A percentile compares a stretch with the other conserved stretches of the same genome.
phyloP scores from a whole-genome alignment of 1,140 invertebrate species.

The Apis laboriosa region DNA sequence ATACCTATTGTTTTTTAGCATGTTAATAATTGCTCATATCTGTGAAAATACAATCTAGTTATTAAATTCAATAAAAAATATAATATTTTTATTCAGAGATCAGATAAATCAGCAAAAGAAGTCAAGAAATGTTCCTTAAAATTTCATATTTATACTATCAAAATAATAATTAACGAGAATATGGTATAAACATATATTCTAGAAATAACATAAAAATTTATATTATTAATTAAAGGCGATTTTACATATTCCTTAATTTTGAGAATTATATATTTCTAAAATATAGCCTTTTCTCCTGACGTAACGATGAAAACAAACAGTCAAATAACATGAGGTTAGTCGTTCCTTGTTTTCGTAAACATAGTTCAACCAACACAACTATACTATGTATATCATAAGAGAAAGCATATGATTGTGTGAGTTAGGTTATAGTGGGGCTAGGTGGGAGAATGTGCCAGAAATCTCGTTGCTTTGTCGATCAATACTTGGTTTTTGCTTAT shows the following conservation, averaged over 20 bases:
- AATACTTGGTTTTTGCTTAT: constrained; percentile 65
- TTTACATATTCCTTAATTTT: not conserved
- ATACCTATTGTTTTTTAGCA: not conserved
- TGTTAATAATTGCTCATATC: not conserved
- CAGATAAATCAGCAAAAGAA: not conserved
- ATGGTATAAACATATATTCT: not conserved
- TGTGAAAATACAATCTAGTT: not conserved
- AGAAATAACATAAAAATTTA: not conserved
- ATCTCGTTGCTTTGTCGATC: constrained; percentile 68
- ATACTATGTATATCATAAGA: not conserved
- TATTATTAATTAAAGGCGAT: not conserved
- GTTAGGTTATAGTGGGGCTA: constrained; percentile 66
- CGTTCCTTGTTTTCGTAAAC: constrained; percentile 18
- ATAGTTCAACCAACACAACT: not conserved
- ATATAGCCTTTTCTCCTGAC: not conserved
- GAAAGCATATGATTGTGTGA: constrained; percentile 3
- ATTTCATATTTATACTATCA: too few species aligned
- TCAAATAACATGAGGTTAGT: not conserved
- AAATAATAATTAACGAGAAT: not conserved
- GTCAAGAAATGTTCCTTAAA: not conserved
- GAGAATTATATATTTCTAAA: not conserved
- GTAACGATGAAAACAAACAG: constrained; percentile 35
- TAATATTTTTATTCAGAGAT: not conserved
- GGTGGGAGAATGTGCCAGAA: constrained; percentile 77
- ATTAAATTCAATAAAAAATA: not conserved